These are phyloP conservation scores for Hippoglossus hippoglossus DNA, from an alignment of 2,797 vertebrate genomes.

Conservation along the genomic window DNA sequence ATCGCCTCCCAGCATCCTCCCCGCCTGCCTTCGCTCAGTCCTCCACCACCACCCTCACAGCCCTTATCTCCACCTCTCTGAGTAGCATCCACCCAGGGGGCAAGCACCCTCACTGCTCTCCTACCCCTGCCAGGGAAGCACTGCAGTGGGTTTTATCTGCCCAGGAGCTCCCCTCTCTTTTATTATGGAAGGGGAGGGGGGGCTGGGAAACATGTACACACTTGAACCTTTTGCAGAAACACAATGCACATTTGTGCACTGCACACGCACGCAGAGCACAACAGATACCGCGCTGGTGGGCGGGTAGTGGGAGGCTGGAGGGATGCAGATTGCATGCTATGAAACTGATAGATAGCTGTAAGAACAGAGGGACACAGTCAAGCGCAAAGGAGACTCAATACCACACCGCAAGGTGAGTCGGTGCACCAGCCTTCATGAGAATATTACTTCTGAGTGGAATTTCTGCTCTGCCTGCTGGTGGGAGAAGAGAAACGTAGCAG, in stretches of 20 bases:
- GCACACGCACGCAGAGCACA: slow-evolving; percentile 46
- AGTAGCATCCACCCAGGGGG: slow-evolving; percentile 74
- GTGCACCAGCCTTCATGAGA: slow-evolving; percentile 60
- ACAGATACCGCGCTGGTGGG: slow-evolving; percentile 72
- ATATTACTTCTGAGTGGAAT: slow-evolving; percentile 57
- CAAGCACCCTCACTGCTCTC: slow-evolving; percentile 71
- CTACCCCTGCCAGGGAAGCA: slow-evolving; percentile 68
- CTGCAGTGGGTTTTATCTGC: slow-evolving; percentile 67
- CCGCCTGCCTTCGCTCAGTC: slow-evolving; percentile 55
- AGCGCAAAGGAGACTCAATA: slow-evolving; percentile 76
- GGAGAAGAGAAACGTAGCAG: slow-evolving; percentile 22
- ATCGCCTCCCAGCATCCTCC: slow-evolving; percentile 53
- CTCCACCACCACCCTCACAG: slow-evolving; percentile 50
- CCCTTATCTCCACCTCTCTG: slow-evolving; percentile 60
- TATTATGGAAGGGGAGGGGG: slow-evolving; percentile 45
- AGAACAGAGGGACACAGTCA: slow-evolving; percentile 76
- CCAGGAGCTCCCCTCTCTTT: slow-evolving; percentile 75
- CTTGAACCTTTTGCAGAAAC: slow-evolving; percentile 44
- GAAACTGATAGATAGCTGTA: slow-evolving; percentile 81
- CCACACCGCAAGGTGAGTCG: slow-evolving; percentile 72
- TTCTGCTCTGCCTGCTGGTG: slow-evolving; percentile 34
- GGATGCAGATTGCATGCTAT: slow-evolving; percentile 81
- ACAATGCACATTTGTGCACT: slow-evolving; percentile 46
- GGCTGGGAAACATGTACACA: slow-evolving; percentile 53
- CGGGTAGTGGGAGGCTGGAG: slow-evolving; percentile 76